Conservation (phyloP, 2,113 vertebrate species). For the Centropus unirufus region DNA sequence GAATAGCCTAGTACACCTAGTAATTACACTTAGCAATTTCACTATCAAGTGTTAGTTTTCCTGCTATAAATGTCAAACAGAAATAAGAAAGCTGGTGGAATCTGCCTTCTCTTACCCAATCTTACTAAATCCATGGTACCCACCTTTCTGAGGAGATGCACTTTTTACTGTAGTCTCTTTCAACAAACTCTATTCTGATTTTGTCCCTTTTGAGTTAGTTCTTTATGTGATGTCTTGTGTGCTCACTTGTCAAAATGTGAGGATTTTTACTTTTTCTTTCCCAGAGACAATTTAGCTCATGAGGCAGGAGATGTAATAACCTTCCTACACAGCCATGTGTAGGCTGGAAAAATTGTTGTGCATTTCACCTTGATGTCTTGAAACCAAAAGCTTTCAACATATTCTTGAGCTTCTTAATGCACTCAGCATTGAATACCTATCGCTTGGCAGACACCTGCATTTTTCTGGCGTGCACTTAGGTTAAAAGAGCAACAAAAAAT, state of each 20-base stretch:
- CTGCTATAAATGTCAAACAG: background rate
- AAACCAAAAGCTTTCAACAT: conserved; percentile 24
- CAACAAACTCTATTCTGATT: background rate
- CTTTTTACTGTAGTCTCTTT: background rate
- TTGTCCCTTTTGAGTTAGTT: background rate
- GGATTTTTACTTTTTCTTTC: conserved; percentile 25
- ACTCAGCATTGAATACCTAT: background rate
- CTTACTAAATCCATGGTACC: background rate
- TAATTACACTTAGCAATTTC: background rate
- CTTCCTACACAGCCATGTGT: conserved; percentile 22
- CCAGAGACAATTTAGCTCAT: conserved; percentile 15
- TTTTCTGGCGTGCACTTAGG: background rate
- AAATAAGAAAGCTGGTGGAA: background rate
- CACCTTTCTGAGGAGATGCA: background rate
- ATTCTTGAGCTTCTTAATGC: background rate
- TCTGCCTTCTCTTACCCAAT: background rate
- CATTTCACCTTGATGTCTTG: conserved; percentile 23
- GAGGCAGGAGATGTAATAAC: conserved; percentile 38
- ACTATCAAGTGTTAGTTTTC: background rate
- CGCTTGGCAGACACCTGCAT: background rate
- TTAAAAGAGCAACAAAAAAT: background rate
- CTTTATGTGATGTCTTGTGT: background rate
- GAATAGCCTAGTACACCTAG: background rate
- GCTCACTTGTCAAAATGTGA: background rate
- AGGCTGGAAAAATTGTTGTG: conserved; percentile 41